Evolutionary conservation across 2,113 vertebrate genomes (phyloP).

Genomic region (Rhinoderma darwinii): DNA sequence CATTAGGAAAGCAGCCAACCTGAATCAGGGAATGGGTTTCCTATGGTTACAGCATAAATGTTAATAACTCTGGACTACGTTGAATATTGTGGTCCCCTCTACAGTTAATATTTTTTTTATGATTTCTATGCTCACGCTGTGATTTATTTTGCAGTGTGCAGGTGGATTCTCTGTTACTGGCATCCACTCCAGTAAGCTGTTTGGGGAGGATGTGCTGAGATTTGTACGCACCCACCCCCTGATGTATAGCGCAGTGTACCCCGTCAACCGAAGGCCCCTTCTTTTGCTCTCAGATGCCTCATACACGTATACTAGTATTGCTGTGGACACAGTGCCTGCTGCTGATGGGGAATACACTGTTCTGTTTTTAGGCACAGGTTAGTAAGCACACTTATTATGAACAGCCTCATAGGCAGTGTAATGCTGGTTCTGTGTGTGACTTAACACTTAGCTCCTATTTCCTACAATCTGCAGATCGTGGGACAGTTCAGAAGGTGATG

Average conservation of each 20-base stretch:
- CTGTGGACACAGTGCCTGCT: conserved; percentile 82
- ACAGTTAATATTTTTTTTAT: neutral
- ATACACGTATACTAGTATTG: conserved; percentile 81
- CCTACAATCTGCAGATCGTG: conserved; percentile 68
- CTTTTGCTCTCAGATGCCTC: conserved; percentile 81
- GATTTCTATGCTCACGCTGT: neutral
- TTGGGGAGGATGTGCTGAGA: conserved; percentile 82
- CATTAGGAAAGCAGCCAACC: too few species aligned
- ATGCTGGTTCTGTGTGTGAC: neutral
- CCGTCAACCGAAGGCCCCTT: conserved; percentile 80
- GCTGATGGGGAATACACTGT: conserved; percentile 84
- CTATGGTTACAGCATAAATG: neutral
- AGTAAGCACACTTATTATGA: neutral
- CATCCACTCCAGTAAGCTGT: conserved; percentile 79
- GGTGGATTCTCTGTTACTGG: conserved; percentile 83
- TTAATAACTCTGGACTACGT: neutral
- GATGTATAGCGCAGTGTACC: conserved; percentile 82
- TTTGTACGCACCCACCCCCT: conserved; percentile 83
- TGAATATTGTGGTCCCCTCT: neutral
- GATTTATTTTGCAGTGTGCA: conserved; percentile 73
- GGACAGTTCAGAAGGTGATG: conserved; percentile 84
- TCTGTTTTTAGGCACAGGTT: conserved; percentile 84
- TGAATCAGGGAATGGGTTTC: too few species aligned
- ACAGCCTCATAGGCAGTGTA: neutral
- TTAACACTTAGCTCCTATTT: neutral